Percentiles rank a stretch among this genome's conserved stretches.
phyloP scores from a whole-genome alignment of 2,888 invertebrate genomes.

The Drosophila anomalipes region DNA sequence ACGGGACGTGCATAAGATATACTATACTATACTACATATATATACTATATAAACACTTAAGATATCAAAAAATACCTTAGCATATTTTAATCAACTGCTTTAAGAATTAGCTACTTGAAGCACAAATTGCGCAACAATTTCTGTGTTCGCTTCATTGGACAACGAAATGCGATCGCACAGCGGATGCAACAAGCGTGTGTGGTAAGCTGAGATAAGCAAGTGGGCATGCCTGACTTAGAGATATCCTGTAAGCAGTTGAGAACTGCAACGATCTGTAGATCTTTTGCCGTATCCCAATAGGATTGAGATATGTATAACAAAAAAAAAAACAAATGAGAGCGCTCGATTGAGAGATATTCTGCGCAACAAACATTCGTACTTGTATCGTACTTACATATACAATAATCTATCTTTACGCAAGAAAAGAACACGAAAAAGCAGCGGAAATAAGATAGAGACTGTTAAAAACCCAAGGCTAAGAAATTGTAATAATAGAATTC shows the following conservation, averaged over 20 bases:
- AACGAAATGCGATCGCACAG: slow-evolving; percentile 24
- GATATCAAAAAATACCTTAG: slow-evolving; percentile 24
- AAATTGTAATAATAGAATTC: background rate
- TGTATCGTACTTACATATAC: background rate
- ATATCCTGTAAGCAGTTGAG: background rate
- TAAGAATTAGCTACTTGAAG: background rate
- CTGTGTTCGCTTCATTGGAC: slow-evolving; percentile 34
- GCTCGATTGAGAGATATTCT: background rate
- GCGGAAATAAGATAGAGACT: background rate
- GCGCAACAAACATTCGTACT: background rate
- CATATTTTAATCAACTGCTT: slow-evolving; percentile 6
- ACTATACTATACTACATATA: background rate
- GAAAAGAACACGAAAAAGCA: background rate
- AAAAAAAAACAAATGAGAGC: background rate
- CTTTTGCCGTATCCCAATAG: background rate
- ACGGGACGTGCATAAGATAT: slow-evolving; percentile 19
- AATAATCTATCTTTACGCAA: background rate
- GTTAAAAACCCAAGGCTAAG: background rate
- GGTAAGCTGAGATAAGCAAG: slow-evolving; percentile 10
- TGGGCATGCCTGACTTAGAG: background rate
- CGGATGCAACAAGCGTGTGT: slow-evolving; percentile 22
- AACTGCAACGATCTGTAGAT: background rate
- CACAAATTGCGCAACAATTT: slow-evolving; percentile 32
- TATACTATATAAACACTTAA: slow-evolving; percentile 2
- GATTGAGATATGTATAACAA: too few relatives aligned